phyloP scores from a whole-genome alignment of 1,140 invertebrate species.

The Drosophila pachea region DNA sequence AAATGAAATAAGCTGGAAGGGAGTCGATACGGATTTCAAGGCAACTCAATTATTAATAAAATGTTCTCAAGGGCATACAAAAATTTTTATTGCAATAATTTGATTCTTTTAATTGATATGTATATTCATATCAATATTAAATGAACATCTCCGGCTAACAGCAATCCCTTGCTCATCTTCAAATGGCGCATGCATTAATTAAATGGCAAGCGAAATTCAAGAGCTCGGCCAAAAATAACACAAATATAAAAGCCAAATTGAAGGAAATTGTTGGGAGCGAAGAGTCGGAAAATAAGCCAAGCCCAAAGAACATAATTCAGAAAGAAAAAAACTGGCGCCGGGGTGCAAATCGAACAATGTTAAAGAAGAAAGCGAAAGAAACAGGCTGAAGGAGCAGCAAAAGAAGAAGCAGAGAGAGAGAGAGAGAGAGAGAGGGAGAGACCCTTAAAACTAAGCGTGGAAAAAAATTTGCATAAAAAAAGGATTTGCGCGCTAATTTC shows the following conservation, averaged over 20 bases:
- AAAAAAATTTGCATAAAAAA: slow-evolving; percentile 73
- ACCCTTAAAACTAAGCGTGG: slow-evolving; percentile 38
- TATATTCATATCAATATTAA: neutral
- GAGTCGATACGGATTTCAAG: too few relatives aligned
- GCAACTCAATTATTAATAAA: too few relatives aligned
- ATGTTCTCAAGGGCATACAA: neutral
- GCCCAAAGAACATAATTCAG: slow-evolving; percentile 69
- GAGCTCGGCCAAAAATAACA: slow-evolving; percentile 69
- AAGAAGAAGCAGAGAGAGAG: neutral
- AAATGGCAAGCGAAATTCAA: slow-evolving; percentile 68
- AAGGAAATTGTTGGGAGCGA: slow-evolving; percentile 69
- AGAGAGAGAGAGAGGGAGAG: neutral
- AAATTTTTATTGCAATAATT: neutral
- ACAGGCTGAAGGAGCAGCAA: too few relatives aligned
- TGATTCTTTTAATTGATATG: neutral
- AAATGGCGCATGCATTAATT: slow-evolving; percentile 49
- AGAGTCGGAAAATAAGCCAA: slow-evolving; percentile 70
- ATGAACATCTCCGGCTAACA: slow-evolving; percentile 27
- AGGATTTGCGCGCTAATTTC: slow-evolving; percentile 76
- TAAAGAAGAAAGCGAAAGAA: slow-evolving; percentile 4
- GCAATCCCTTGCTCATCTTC: slow-evolving; percentile 12
- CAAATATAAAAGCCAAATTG: slow-evolving; percentile 43
- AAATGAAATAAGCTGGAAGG: neutral
- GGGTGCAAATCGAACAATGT: slow-evolving; percentile 33
- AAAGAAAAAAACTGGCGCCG: slow-evolving; percentile 48